phyloP scores from a whole-genome alignment of 2,113 vertebrate species.

The Tricholaema leucomelas region DNA sequence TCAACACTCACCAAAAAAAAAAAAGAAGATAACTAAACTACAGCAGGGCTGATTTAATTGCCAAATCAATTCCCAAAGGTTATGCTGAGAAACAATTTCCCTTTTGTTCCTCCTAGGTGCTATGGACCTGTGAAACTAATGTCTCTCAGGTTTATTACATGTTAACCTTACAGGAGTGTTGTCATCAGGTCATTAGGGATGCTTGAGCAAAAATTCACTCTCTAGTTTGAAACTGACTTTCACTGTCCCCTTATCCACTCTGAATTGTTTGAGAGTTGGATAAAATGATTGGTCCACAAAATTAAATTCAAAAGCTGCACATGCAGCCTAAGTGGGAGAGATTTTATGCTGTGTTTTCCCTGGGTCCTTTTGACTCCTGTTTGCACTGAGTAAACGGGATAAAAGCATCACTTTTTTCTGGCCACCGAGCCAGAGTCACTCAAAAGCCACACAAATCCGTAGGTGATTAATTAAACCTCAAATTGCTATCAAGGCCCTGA shows the following conservation, averaged over 20 bases:
- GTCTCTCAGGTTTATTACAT: not conserved
- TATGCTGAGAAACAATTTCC: slow-evolving; percentile 34
- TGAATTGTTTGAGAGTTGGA: not conserved
- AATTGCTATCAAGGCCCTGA: not conserved
- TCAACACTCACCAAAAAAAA: slow-evolving; percentile 3
- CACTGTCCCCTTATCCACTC: not conserved
- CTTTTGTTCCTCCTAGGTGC: not conserved
- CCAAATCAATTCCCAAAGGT: slow-evolving; percentile 20
- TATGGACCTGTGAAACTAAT: not conserved
- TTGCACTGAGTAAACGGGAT: not conserved
- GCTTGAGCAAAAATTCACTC: not conserved
- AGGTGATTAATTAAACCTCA: not conserved
- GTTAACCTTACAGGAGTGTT: not conserved
- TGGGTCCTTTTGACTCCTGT: not conserved
- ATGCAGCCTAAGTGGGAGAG: not conserved
- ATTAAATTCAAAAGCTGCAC: not conserved
- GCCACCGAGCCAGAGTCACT: not conserved
- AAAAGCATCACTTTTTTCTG: not conserved
- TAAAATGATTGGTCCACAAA: not conserved
- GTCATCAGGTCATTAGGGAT: not conserved
- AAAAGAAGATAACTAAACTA: not conserved
- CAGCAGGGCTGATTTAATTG: slow-evolving; percentile 22
- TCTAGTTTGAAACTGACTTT: not conserved
- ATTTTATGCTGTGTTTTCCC: not conserved
- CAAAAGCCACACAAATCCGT: not conserved